Conservation (phyloP, 37 sponge, comb jelly and placozoan species). For the Aplysina aerophoba region DNA sequence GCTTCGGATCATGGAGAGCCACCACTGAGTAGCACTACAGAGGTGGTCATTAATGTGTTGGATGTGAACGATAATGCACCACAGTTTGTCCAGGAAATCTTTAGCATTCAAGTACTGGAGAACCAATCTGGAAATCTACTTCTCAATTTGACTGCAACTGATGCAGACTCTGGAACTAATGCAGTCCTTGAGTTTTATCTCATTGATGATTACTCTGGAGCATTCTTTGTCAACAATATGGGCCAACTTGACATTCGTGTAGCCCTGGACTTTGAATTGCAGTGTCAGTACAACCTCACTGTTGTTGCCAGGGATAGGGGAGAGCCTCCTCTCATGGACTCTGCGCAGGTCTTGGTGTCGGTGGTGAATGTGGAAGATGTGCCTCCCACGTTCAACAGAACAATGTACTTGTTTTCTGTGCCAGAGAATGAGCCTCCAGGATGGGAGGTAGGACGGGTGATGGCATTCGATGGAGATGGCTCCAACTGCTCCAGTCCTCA, state of each 20-base stretch:
- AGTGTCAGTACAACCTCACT: background rate
- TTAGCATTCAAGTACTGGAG: background rate
- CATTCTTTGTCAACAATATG: slow-evolving; percentile 32
- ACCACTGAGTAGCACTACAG: background rate
- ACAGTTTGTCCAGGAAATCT: slow-evolving; percentile 30
- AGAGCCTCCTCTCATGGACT: background rate
- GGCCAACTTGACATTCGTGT: slow-evolving; percentile 40
- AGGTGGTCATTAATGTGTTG: slow-evolving; percentile 34
- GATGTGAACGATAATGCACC: slow-evolving; percentile 67
- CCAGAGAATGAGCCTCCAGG: background rate
- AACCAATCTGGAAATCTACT: background rate
- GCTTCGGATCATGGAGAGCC: slow-evolving; percentile 24
- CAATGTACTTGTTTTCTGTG: background rate
- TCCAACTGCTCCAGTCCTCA: background rate
- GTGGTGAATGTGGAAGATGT: background rate
- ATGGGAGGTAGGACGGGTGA: background rate
- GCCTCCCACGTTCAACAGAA: background rate
- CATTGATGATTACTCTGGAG: background rate
- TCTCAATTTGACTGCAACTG: background rate
- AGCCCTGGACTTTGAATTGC: slow-evolving; percentile 70
- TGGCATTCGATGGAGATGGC: background rate
- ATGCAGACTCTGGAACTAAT: background rate
- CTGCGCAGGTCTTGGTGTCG: background rate
- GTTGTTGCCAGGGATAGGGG: background rate
- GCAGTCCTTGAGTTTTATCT: background rate